Evolutionary conservation across 2,888 invertebrate species (phyloP).

Genomic region (Acanthoscelides obtectus): DNA sequence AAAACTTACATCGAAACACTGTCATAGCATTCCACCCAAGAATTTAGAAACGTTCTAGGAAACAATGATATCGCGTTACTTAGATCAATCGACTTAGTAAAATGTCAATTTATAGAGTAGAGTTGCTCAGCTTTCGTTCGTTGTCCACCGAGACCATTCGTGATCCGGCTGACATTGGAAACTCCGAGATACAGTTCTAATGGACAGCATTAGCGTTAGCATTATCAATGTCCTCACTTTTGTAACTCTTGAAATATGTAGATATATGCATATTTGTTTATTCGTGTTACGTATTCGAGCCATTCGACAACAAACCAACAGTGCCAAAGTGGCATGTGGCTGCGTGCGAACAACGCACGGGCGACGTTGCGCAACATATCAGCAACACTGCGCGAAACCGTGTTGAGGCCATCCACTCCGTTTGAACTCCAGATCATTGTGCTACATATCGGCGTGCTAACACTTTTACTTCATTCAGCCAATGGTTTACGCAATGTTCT

Average conservation of each 20-base stretch:
- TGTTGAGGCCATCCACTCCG: constrained; percentile 43
- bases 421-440: constrained; percentile 33
- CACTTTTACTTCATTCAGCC: constrained; percentile 36
- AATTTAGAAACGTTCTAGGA: no score
- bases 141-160: no score
- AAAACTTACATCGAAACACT: no score
- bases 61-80: no score
- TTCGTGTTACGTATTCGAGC: neutral
- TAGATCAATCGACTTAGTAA: no score
- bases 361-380: constrained; percentile 38
- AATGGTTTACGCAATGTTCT: constrained; percentile 25
- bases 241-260: neutral
- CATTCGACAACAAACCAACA: neutral
- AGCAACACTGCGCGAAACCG: constrained; percentile 33
- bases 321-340: neutral
- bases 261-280: neutral
- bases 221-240: neutral
- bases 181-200: no score
- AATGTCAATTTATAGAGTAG: no score
- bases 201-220: no score
- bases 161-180: no score
- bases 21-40: no score
- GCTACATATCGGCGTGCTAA: constrained; percentile 20
- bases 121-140: no score
- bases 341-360: constrained; percentile 4